These are phyloP conservation scores for Tachystola acroxantha DNA, from an alignment of 2,888 invertebrate genomes.

Conservation along the genomic window DNA sequence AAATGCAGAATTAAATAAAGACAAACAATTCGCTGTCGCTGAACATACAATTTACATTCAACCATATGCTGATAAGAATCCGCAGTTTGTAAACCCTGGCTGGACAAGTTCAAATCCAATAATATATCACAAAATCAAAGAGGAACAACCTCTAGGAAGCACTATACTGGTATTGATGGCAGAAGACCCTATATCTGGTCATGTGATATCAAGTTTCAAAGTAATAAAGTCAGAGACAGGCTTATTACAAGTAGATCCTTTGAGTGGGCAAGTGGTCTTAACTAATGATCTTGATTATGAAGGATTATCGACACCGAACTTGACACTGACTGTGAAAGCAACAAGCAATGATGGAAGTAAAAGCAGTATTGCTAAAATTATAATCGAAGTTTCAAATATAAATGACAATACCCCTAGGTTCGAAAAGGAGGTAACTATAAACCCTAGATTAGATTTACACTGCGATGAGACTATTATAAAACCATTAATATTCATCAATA, in stretches of 20 bases:
- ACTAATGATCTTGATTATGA: constrained; percentile 89
- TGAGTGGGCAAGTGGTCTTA: constrained; percentile 85
- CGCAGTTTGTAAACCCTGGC: constrained; percentile 83
- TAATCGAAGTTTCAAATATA: constrained; percentile 84
- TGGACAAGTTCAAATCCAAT: constrained; percentile 85
- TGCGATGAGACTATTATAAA: neutral
- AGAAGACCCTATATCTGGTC: constrained; percentile 83
- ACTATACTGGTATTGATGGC: constrained; percentile 83
- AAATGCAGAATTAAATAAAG: constrained; percentile 82
- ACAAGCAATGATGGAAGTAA: constrained; percentile 72
- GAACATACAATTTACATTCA: constrained; percentile 89
- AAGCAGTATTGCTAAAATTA: constrained; percentile 82
- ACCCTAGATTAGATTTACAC: neutral
- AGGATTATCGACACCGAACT: constrained; percentile 78
- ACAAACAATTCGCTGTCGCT: constrained; percentile 80
- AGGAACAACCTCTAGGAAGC: constrained; percentile 87
- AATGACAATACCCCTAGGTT: constrained; percentile 89
- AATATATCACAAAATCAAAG: constrained; percentile 82
- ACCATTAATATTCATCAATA: no score
- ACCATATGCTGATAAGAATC: constrained; percentile 86
- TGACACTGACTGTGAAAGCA: constrained; percentile 77
- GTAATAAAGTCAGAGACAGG: constrained; percentile 75
- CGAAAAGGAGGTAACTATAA: constrained; percentile 71
- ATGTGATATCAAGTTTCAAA: constrained; percentile 79
- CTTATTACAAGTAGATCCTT: constrained; percentile 78